Evolutionary conservation across 2,888 invertebrate species (phyloP).

Genomic region (Cerastoderma edule): DNA sequence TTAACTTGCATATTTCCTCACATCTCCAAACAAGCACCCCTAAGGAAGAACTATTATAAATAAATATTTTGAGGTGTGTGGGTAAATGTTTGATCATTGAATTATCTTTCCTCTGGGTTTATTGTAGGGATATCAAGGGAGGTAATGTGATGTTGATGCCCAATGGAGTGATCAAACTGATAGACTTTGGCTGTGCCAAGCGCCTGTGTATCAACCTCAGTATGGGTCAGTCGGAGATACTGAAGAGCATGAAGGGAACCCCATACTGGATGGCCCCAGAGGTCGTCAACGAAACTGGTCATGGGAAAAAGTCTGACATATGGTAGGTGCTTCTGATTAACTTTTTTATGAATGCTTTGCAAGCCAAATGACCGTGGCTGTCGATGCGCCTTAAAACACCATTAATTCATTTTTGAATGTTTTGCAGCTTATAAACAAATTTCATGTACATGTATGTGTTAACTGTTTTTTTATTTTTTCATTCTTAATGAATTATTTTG

Average conservation of each 20-base stretch:
- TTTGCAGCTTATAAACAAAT: too few species aligned
- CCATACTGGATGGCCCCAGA: conserved; percentile 85
- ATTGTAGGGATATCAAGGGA: conserved; percentile 83
- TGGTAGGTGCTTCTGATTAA: conserved; percentile 71
- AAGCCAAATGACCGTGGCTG: too few species aligned
- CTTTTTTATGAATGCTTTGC: too few species aligned
- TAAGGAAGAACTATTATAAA: neutral
- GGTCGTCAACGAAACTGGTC: conserved; percentile 83
- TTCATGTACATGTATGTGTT: too few species aligned
- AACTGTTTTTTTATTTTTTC: too few species aligned
- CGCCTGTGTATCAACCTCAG: conserved; percentile 81
- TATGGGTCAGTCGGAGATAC: conserved; percentile 79
- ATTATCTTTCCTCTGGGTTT: conserved; percentile 4
- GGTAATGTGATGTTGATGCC: conserved; percentile 84
- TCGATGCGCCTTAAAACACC: too few species aligned
- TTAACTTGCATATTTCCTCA: too few species aligned
- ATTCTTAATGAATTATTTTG: too few species aligned
- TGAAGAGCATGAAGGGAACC: conserved; percentile 83
- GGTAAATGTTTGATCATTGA: neutral
- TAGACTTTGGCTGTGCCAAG: conserved; percentile 84
- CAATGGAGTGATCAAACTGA: conserved; percentile 83
- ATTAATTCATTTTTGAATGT: too few species aligned
- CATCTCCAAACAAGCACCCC: too few species aligned
- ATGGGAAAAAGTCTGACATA: conserved; percentile 84
- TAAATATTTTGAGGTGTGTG: neutral